These are phyloP conservation scores for Tetragonula clypearis DNA, from an alignment of 1,140 invertebrate genomes.

Conservation along the genomic window DNA sequence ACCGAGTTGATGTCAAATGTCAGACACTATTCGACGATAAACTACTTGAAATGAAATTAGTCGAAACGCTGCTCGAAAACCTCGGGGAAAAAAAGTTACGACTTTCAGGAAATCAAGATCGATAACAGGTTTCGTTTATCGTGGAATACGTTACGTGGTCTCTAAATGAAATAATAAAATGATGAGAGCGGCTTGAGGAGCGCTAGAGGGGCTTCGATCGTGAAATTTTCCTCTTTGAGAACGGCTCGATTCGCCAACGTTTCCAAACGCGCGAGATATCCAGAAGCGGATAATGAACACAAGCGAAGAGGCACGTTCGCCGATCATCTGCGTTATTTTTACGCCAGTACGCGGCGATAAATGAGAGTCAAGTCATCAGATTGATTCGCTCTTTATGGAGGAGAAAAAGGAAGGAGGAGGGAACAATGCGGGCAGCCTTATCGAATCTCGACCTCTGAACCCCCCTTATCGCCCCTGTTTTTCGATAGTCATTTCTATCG, in stretches of 20 bases:
- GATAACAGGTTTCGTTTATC: neutral
- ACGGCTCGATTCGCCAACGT: neutral
- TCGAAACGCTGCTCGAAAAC: too few relatives aligned
- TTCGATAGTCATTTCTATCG: constrained; percentile 36
- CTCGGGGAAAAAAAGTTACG: neutral
- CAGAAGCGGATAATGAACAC: neutral
- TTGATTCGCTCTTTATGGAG: constrained; percentile 39
- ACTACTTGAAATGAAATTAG: too few relatives aligned
- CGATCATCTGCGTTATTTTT: constrained; percentile 39
- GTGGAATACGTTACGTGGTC: neutral
- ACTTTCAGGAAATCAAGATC: too few relatives aligned
- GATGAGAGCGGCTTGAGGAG: too few relatives aligned
- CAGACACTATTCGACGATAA: too few relatives aligned
- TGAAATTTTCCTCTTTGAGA: neutral
- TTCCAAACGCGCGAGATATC: constrained; percentile 6
- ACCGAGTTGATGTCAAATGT: too few relatives aligned
- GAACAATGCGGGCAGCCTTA: constrained; percentile 69
- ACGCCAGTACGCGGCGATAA: constrained; percentile 21
- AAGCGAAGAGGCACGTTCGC: neutral
- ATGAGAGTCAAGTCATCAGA: constrained; percentile 52
- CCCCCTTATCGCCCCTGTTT: constrained; percentile 46
- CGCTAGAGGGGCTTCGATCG: too few relatives aligned
- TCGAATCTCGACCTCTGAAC: constrained; percentile 57
- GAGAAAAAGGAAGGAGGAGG: neutral
- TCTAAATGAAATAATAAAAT: neutral